A percentile compares a stretch with the other conserved stretches of the same genome.
These are phyloP conservation scores for Drosophila orena DNA, from an alignment of 1,140 invertebrate species.

Conservation along the genomic window DNA sequence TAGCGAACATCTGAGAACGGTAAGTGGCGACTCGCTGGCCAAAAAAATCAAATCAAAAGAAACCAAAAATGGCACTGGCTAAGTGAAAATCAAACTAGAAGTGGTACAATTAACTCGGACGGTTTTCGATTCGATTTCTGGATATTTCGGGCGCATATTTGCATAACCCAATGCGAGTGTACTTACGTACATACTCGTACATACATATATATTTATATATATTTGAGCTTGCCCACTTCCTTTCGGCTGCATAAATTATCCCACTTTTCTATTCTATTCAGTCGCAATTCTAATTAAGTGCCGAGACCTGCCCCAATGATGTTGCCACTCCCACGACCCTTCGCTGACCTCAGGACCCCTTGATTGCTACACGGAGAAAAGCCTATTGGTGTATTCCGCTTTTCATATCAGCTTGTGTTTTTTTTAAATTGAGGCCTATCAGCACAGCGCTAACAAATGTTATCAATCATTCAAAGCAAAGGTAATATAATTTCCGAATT, in stretches of 20 bases:
- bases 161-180: conserved; percentile 24
- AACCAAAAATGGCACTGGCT: not conserved
- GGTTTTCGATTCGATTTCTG: conserved; percentile 40
- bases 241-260: conserved; percentile 46
- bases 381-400: not conserved
- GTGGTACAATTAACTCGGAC: conserved; percentile 26
- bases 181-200: too few species aligned
- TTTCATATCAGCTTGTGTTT: not conserved
- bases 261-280: conserved; percentile 29
- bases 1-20: conserved; percentile 41
- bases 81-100: conserved; percentile 49
- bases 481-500: not conserved
- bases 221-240: conserved; percentile 16
- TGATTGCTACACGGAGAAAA: conserved; percentile 6
- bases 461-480: not conserved
- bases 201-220: not conserved
- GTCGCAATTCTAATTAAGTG: conserved; percentile 56
- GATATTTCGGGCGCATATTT: conserved; percentile 28
- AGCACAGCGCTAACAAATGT: too few species aligned
- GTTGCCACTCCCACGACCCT: conserved; percentile 36
- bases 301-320: conserved; percentile 58
- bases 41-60: not conserved
- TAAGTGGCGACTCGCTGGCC: conserved; percentile 15
- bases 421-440: not conserved
- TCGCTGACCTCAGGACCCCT: conserved; percentile 10